Conservation (phyloP, 2,113 vertebrate genomes). For the Coptodon rendalli region DNA sequence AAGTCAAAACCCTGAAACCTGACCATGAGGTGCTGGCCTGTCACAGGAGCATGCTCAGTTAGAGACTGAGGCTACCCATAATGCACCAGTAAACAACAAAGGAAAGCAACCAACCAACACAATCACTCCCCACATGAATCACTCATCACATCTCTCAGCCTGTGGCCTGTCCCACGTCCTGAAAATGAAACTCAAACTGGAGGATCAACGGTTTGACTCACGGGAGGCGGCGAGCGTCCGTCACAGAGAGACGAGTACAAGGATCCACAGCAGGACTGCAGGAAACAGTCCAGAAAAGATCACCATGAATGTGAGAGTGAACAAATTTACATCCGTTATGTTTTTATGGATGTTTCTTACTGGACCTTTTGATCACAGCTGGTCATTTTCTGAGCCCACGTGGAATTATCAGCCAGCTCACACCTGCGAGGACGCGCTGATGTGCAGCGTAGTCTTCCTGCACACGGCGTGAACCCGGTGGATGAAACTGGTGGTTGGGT, state of each 20-base stretch:
- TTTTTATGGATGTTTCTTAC: background rate
- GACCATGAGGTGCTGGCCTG: background rate
- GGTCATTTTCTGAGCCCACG: accelerated
- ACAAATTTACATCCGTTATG: accelerated
- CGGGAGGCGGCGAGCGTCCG: accelerated
- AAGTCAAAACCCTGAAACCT: background rate
- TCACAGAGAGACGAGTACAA: background rate
- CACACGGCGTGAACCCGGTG: background rate
- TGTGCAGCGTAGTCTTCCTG: background rate
- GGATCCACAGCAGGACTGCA: accelerated
- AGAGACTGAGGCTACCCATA: background rate
- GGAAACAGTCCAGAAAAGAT: background rate
- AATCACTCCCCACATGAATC: background rate
- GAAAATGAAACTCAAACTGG: background rate
- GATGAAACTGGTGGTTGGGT: background rate
- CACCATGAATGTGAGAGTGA: background rate
- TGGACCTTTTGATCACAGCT: background rate
- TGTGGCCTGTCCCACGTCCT: background rate
- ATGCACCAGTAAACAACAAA: background rate
- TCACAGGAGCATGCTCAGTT: background rate
- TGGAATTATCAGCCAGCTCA: background rate
- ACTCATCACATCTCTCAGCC: background rate
- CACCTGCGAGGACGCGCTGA: background rate
- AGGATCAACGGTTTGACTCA: background rate
- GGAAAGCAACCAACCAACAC: background rate